Base-by-base conservation (phyloP, 1,140 invertebrate genomes). In the Helicorthomorpha holstii region DNA sequence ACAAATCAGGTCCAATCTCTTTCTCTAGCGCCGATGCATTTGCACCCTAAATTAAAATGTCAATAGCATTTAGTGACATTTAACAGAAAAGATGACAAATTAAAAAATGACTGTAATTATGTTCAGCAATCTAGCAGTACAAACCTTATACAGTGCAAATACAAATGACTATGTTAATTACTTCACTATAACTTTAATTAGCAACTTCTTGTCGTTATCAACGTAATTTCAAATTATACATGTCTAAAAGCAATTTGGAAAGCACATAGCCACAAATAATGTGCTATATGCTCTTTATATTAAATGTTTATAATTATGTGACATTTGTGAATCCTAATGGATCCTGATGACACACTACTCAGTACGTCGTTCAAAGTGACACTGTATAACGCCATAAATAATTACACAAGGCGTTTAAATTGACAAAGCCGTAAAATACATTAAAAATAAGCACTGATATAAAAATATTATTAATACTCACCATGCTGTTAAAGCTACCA, bases 21-120 rank as follows among this genome's bases (percentile, higher is more conserved):
- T 87, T 85, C 76, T 96, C 93, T 68, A 97, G 71, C 71, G 96
- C 91, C 61, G 92, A 95, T 69, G 93, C 85, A 79, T 94, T 96
- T 70, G 89, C 85, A 77, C 92, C 92, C 93, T 88, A 49, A 21
- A 26, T 2, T 26, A 54, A 47, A 2, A 54, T 2, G 26, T 25
- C 21, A 7, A 46, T 46, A 46, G 7, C 21, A 7, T 10, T 12
- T 46, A 46, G 48, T 29, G 25, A 50, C 29, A 7, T 34, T 16
- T 34, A n/a, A n/a, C n/a, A n/a, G n/a, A 7, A 34, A 34, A 34
- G 7, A 16, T 34, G 29, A 7, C 29, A 7, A 34, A 7, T 34
- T 34, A 34, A 34, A 34, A 34, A 34, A 34, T 34, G 29, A 7
- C 7, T 7, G 29, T 34, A 7, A 7, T 16, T 16, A 34, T 7